Evolutionary conservation across 2,797 vertebrate species (phyloP).

Genomic region (Hoplostethus atlanticus): DNA sequence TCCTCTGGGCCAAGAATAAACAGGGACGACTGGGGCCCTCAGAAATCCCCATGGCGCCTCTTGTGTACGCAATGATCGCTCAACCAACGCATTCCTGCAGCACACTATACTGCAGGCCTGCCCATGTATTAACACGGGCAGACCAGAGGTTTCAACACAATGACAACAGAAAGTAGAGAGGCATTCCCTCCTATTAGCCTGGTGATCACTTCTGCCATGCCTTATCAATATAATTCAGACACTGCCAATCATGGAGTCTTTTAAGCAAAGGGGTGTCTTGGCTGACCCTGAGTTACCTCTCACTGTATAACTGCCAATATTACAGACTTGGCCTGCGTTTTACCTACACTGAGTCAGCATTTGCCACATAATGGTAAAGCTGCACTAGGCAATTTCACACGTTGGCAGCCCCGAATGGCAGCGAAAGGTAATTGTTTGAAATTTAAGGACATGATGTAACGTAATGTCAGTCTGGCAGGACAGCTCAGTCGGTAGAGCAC

Average conservation of each 20-base stretch:
- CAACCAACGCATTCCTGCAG: slow-evolving; percentile 67
- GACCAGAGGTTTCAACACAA: slow-evolving; percentile 27
- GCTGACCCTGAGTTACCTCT: slow-evolving; percentile 50
- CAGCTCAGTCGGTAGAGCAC: too few species aligned
- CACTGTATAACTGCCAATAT: slow-evolving; percentile 46
- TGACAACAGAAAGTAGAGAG: slow-evolving; percentile 34
- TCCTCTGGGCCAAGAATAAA: slow-evolving; percentile 9
- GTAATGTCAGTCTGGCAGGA: too few species aligned
- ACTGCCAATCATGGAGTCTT: slow-evolving; percentile 6
- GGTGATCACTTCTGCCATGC: background rate
- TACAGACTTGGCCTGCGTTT: slow-evolving; percentile 59
- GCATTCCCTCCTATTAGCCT: slow-evolving; percentile 32
- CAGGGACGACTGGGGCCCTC: slow-evolving; percentile 20
- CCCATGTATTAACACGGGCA: slow-evolving; percentile 31
- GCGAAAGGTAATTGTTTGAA: too few species aligned
- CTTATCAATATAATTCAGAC: slow-evolving; percentile 33
- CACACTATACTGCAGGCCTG: slow-evolving; percentile 35
- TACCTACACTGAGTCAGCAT: slow-evolving; percentile 68
- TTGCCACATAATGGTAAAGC: slow-evolving; percentile 6
- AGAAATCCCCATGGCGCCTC: slow-evolving; percentile 69
- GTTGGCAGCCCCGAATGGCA: too few species aligned
- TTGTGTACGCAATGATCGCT: slow-evolving; percentile 43
- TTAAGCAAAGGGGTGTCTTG: slow-evolving; percentile 36
- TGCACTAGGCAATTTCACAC: too few species aligned
- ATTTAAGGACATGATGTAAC: too few species aligned